Evolutionary conservation across 2,113 vertebrate genomes (phyloP), one percentile per base, ranked within the genome.

Genomic region (Ptilonorhynchus violaceus): DNA sequence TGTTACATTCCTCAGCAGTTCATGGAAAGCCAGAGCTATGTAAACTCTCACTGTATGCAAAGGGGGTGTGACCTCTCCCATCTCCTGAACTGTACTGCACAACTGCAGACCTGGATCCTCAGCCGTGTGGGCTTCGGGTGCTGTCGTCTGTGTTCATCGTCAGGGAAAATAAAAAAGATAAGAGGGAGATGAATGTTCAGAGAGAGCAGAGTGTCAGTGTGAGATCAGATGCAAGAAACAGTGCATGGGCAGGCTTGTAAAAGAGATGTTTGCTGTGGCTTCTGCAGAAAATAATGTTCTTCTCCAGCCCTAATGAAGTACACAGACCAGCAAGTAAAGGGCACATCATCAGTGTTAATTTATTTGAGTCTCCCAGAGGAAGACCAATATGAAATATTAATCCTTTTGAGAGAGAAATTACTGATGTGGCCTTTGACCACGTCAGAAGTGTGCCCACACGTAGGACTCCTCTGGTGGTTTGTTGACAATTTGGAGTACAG

Each of bases 351-450:
- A 42, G 21, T 13, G 37, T 82, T 77, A 72, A 91, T 75, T 84
- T 84, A 53, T 35, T 84, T 59, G 15, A 52, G 41, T 22, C 13
- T 60, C 62, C 17, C 25, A 58, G 35, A 12, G 75, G 47, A 83
- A 64, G 33, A 46, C 22, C 39, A 41, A 15, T 11, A 77, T 74
- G 50, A 91, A 87, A 92, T 50, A 41, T 31, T 67, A 63, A 77
- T 81, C 42, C 27, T 33, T 1, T 0, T 55, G 55, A 88, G 9
- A 44, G 27, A 49, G 19, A 89, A 74, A 75, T 89, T 88, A 58
- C 75, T 84, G 55, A 53, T 58, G 33, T 85, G 80, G 89, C 83
- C 72, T 94, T 88, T 24, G 69, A 52, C 66, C 68, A 55, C 15
- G 67, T 92, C 39, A 37, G n/a, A 89, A 81, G 53, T 10, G 37